Percentiles rank a stretch among this genome's conserved stretches.
Evolutionary conservation across 2,113 vertebrate genomes (phyloP).

Genomic region (Salvelinus fontinalis): DNA sequence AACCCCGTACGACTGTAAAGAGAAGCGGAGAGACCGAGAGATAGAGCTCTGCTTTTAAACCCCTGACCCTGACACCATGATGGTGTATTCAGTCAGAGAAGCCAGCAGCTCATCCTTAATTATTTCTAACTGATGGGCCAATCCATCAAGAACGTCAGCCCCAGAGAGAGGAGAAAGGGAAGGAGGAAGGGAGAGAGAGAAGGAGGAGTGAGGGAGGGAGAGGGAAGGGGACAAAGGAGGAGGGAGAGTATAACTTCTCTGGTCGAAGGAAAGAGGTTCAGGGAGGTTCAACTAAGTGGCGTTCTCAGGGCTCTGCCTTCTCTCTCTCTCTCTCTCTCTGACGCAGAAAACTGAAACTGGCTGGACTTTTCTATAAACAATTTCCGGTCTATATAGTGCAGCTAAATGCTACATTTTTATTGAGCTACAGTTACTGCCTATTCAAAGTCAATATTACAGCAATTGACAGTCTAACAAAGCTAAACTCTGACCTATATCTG

Average conservation of each 20-base stretch:
- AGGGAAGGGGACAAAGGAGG: no score
- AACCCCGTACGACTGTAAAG: constrained; percentile 29
- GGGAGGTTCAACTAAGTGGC: no score
- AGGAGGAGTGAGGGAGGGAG: no score
- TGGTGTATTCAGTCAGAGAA: constrained; percentile 64
- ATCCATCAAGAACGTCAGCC: constrained; percentile 68
- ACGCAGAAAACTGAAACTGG: no score
- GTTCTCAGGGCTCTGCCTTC: neutral
- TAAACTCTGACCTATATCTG: neutral
- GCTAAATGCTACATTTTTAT: constrained; percentile 35
- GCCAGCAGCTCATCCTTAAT: constrained; percentile 71
- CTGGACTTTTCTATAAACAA: no score
- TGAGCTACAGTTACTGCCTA: constrained; percentile 28
- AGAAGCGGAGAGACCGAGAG: constrained; percentile 32
- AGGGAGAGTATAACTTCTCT: no score
- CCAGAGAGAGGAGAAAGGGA: constrained; percentile 31
- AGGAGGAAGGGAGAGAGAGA: neutral
- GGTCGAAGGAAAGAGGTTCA: no score
- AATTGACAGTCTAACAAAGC: neutral
- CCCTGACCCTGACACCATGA: constrained; percentile 59
- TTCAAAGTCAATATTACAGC: neutral
- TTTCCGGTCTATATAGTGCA: constrained; percentile 1
- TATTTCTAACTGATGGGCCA: constrained; percentile 74
- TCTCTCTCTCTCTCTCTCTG: neutral
- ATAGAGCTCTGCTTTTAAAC: constrained; percentile 58